A percentile compares a stretch with the other conserved stretches of the same genome.
These are phyloP conservation scores for Phlogophora meticulosa DNA, from an alignment of 2,888 invertebrate genomes.

Conservation along the genomic window DNA sequence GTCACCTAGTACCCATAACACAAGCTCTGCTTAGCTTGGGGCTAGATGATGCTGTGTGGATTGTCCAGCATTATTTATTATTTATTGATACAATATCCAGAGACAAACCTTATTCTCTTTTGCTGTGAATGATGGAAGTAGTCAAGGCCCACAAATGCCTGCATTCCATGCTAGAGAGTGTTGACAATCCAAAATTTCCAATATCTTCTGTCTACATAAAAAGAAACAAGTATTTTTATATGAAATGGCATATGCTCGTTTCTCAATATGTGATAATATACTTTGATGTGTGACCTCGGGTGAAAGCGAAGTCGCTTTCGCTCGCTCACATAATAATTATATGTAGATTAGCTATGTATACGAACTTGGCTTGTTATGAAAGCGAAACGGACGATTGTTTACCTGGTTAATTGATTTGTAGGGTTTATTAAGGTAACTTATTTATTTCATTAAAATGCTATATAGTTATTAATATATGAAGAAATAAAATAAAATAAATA, in stretches of 20 bases:
- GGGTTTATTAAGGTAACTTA: slow-evolving; percentile 11
- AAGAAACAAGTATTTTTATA: slow-evolving; percentile 8
- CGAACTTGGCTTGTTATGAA: slow-evolving; percentile 52
- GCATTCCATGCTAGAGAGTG: background rate
- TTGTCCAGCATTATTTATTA: too few relatives aligned
- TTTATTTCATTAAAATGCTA: background rate
- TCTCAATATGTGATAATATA: slow-evolving; percentile 40
- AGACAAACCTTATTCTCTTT: background rate
- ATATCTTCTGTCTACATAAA: slow-evolving; percentile 1
- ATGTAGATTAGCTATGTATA: slow-evolving; percentile 40
- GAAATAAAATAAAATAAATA: too few relatives aligned
- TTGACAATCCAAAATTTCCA: background rate
- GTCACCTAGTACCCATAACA: too few relatives aligned
- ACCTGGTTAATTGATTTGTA: slow-evolving; percentile 28
- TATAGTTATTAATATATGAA: too few relatives aligned
- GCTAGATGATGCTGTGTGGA: too few relatives aligned
- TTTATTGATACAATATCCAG: too few relatives aligned
- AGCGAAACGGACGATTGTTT: slow-evolving; percentile 39
- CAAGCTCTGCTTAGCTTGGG: too few relatives aligned
- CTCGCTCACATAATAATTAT: slow-evolving; percentile 59
- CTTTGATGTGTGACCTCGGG: slow-evolving; percentile 54
- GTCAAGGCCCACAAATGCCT: background rate
- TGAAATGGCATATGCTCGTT: slow-evolving; percentile 12
- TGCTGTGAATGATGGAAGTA: background rate
- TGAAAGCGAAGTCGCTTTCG: slow-evolving; percentile 71